Conservation (phyloP, 1,140 invertebrate species). For the Heliconius hermathena region DNA sequence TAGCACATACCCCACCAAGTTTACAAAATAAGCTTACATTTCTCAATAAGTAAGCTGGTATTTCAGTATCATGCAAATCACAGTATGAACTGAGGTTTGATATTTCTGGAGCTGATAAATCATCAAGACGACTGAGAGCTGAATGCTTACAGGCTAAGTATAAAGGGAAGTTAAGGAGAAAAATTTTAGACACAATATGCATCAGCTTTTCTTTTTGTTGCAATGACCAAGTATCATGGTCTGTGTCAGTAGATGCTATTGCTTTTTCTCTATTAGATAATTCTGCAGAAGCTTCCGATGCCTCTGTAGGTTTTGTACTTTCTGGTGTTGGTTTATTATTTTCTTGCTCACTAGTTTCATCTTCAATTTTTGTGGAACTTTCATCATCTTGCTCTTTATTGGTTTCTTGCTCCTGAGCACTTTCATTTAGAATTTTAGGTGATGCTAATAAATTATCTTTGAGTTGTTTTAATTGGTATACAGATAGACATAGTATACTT, state of each 20-base stretch:
- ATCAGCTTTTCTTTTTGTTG: conserved; percentile 90
- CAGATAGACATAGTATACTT: conserved; percentile 88
- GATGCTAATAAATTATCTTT: conserved; percentile 82
- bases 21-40: conserved; percentile 96
- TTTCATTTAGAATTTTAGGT: conserved; percentile 49
- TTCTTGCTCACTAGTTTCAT: conserved; percentile 34
- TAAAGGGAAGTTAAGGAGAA: conserved; percentile 92
- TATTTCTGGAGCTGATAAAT: conserved; percentile 87
- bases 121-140: conserved; percentile 88
- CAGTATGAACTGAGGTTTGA: conserved; percentile 91
- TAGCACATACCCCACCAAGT: conserved; percentile 91
- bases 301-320: conserved; percentile 40
- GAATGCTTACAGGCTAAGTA: conserved; percentile 96
- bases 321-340: conserved; percentile 42
- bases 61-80: conserved; percentile 95
- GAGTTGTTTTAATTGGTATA: conserved; percentile 88
- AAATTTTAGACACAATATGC: conserved; percentile 90
- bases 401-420: conserved; percentile 49
- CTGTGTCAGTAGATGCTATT: conserved; percentile 43
- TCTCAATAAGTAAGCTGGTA: conserved; percentile 92
- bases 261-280: conserved; percentile 47
- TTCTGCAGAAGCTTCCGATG: conserved; percentile 42
- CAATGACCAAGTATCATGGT: conserved; percentile 84
- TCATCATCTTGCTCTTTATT: conserved; percentile 46
- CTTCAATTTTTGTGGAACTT: conserved; percentile 43